phyloP scores from a whole-genome alignment of 2,888 invertebrate genomes.

The Yponomeuta malinellus region DNA sequence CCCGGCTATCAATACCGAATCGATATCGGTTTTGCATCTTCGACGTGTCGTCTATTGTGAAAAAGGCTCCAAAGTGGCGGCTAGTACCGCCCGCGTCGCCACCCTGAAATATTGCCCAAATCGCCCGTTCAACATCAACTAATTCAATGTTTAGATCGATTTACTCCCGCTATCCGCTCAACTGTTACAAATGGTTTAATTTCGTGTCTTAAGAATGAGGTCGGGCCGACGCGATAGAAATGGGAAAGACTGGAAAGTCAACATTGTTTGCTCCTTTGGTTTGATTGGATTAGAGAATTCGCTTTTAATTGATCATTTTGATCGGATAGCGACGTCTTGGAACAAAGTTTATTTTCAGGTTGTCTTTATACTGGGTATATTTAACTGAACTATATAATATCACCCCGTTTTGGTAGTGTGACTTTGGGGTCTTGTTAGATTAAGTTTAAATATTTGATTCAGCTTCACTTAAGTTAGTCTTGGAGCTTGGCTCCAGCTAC shows the following conservation, averaged over 20 bases:
- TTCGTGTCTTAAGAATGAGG: constrained; percentile 47
- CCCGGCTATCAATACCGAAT: too few species aligned
- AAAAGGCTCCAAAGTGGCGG: background rate
- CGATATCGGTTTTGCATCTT: background rate
- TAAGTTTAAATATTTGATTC: constrained; percentile 1
- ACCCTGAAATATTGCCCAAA: constrained; percentile 65
- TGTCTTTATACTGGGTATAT: background rate
- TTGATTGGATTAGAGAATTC: background rate
- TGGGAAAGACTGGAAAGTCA: background rate
- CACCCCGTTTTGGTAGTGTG: background rate
- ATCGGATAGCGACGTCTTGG: background rate
- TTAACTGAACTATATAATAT: background rate
- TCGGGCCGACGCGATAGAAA: constrained; percentile 15
- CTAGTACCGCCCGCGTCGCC: constrained; percentile 49
- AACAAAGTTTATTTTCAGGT: too few species aligned
- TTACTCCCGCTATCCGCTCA: constrained; percentile 44
- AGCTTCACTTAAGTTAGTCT: background rate
- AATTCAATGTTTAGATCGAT: constrained; percentile 70
- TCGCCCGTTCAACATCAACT: constrained; percentile 64
- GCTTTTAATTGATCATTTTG: background rate
- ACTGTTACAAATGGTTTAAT: constrained; percentile 64
- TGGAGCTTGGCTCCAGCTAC: background rate
- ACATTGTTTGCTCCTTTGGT: background rate
- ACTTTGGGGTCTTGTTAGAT: background rate
- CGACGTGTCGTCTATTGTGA: background rate